Evolutionary conservation across 2,888 invertebrate species (phyloP).

Genomic region (Pogonocherus hispidulus): DNA sequence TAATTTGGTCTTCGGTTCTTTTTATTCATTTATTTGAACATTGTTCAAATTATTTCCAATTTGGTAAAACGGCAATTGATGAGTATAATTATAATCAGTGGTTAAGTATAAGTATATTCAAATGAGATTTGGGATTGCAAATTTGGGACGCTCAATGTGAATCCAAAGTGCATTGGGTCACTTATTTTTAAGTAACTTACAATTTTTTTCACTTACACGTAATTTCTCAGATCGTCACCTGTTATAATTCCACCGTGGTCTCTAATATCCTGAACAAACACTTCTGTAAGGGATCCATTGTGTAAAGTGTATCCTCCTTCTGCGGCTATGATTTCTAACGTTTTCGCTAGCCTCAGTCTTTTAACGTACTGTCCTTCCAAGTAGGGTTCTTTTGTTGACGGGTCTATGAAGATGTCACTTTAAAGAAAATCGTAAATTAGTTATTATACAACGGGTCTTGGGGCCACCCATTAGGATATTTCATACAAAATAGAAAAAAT

Average conservation of each 20-base stretch:
- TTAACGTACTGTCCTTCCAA: slow-evolving; percentile 50
- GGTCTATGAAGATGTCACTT: slow-evolving; percentile 57
- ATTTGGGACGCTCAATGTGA: no score
- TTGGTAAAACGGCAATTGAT: no score
- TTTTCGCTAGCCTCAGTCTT: slow-evolving; percentile 67
- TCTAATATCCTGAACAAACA: slow-evolving; percentile 63
- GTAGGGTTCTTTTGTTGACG: slow-evolving; percentile 51
- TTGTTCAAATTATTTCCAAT: no score
- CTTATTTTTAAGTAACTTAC: no score
- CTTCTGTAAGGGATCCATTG: slow-evolving; percentile 70
- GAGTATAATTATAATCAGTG: no score
- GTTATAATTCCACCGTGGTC: slow-evolving; percentile 82
- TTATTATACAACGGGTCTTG: no score
- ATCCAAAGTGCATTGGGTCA: no score
- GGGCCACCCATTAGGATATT: no score
- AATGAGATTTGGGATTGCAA: no score
- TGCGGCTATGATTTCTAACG: slow-evolving; percentile 70
- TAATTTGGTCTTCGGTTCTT: background rate
- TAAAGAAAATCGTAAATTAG: background rate
- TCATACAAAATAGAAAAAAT: no score
- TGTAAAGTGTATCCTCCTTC: slow-evolving; percentile 73
- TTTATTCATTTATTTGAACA: no score
- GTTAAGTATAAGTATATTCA: no score
- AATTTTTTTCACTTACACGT: slow-evolving; percentile 75
- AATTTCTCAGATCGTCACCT: slow-evolving; percentile 81